Evolutionary conservation across 2,797 vertebrate species (phyloP), one percentile per base, ranked within the genome.

Genomic region (Cottoperca gobio): DNA sequence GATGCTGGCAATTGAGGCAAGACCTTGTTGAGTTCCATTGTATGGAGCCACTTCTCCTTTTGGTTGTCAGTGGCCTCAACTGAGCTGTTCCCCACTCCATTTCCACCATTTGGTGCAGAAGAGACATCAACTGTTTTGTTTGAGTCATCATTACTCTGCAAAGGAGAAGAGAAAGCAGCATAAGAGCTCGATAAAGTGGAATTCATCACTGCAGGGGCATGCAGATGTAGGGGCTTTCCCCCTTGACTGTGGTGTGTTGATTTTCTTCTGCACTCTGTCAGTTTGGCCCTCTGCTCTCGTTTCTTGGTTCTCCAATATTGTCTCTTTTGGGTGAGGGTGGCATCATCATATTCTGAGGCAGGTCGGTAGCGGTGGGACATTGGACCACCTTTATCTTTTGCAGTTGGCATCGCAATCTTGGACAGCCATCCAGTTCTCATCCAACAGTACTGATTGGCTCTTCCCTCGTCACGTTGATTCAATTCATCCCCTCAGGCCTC

Each of bases 221-320:
- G 79, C 6, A 53, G 21, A 39, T 40, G 61, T 10, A 21, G 43
- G 9, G 55, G 53, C 58, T 72, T 78, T 28, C 50, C 69, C 26
- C 48, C 65, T 43, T 2, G 43, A 12, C 58, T 45, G 28, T 50
- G 66, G 3, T 31, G 74, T 6, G 33, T 46, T 2, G 55, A 46
- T 48, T 35, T 86, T 12, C 52, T 26, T 73, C 84, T 88, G 12
- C 63, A 83, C 72, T 86, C 86, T 0, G 91, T 88, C 64, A 92
- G 81, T 17, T 90, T 91, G 37, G 95, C 95, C 79, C 95, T 92
- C 87, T 95, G 95, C 81, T 95, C 94, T 40, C 95, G 90, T 65
- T 96, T 96, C 88, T 95, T 95, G 60, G 77, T 95, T 67, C 93
- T 93, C 95, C 95, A 96, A 87, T 96, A 96, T 73, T 95, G 93